phyloP scores from a whole-genome alignment of 2,888 invertebrate species.

The Thalpophila matura region DNA sequence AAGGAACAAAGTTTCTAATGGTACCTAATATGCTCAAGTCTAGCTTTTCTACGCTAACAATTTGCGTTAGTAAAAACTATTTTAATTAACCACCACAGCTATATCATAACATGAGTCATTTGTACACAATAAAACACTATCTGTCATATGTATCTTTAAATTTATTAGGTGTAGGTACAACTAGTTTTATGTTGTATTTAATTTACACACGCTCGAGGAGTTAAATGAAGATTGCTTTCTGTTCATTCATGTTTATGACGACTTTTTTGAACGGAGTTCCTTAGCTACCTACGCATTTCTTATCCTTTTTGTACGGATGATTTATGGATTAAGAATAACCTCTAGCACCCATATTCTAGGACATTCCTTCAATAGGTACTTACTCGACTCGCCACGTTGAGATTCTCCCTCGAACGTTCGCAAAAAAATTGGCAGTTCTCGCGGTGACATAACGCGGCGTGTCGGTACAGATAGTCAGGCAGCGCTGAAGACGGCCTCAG shows the following conservation, averaged over 20 bases:
- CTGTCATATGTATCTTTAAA: conserved; percentile 67
- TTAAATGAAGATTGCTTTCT: not conserved
- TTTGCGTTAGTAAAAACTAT: conserved; percentile 33
- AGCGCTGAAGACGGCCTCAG: too few relatives aligned
- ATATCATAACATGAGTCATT: conserved; percentile 62
- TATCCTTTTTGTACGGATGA: too few relatives aligned
- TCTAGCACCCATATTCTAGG: too few relatives aligned
- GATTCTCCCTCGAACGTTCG: too few relatives aligned
- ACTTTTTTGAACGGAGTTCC: not conserved
- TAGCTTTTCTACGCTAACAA: conserved; percentile 12
- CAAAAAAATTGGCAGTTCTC: too few relatives aligned
- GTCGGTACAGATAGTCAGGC: too few relatives aligned
- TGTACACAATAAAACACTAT: conserved; percentile 69
- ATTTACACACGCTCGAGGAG: conserved; percentile 23
- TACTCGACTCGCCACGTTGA: too few relatives aligned
- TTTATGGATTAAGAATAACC: too few relatives aligned
- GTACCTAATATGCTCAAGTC: conserved; percentile 7
- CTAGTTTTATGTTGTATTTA: conserved; percentile 31
- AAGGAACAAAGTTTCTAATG: too few relatives aligned
- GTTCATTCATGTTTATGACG: conserved; percentile 15
- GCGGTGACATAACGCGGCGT: too few relatives aligned
- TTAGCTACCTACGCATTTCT: too few relatives aligned
- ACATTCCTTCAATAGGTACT: too few relatives aligned
- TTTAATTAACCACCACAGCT: conserved; percentile 53
- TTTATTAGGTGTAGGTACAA: conserved; percentile 63